A percentile compares a stretch with the other conserved stretches of the same genome.
Conservation (phyloP, 2,888 invertebrate species). For the Panzeria rudis region DNA sequence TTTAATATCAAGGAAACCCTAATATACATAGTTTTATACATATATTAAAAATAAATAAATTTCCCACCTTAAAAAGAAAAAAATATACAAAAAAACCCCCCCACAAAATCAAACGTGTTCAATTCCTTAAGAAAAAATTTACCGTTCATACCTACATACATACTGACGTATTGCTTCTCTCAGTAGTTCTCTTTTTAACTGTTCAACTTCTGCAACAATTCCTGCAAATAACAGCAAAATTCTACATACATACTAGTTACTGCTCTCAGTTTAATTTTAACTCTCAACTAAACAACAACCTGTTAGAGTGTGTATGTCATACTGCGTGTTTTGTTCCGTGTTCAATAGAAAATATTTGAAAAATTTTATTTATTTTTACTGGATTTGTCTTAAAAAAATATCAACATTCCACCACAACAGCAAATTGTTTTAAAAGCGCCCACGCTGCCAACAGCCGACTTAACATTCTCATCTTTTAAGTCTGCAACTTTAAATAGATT, state of each 20-base stretch:
- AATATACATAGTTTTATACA: constrained; percentile 18
- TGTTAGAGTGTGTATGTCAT: constrained; percentile 66
- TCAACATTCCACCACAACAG: constrained; percentile 81
- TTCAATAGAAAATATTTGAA: neutral
- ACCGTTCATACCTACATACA: neutral
- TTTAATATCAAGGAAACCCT: constrained; percentile 27
- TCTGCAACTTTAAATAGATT: constrained; percentile 53
- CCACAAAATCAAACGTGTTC: constrained; percentile 39
- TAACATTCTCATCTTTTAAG: constrained; percentile 51
- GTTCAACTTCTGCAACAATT: constrained; percentile 19
- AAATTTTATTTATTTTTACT: constrained; percentile 1
- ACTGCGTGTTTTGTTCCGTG: constrained; percentile 5
- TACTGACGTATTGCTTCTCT: neutral
- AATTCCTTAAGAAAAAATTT: constrained; percentile 4
- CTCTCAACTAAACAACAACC: constrained; percentile 64
- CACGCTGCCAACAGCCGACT: constrained; percentile 70
- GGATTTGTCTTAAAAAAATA: constrained; percentile 62
- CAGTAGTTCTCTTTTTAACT: constrained; percentile 1
- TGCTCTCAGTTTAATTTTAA: constrained; percentile 28
- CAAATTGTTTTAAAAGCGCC: constrained; percentile 67
- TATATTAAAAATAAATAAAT: neutral
- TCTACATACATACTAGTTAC: constrained; percentile 23
- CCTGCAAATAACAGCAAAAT: constrained; percentile 29
- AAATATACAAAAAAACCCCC: neutral
- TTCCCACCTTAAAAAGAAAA: constrained; percentile 28